A percentile compares a stretch with the other conserved stretches of the same genome.
Conservation (phyloP, 2,888 invertebrate species). For the Eueremaeus valkanovi region DNA sequence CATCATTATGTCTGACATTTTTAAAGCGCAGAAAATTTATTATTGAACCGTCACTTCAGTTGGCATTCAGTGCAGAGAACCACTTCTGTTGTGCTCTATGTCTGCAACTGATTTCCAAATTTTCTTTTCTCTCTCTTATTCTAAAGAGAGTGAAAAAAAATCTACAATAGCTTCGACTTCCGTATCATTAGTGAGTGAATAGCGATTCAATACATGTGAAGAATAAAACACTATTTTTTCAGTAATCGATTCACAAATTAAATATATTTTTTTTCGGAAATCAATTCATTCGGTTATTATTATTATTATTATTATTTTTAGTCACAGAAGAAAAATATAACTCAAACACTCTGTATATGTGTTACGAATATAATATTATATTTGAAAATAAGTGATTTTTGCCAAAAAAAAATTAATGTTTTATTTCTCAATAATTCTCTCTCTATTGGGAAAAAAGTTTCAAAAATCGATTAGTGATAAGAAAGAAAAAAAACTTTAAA, state of each 20-base stretch:
- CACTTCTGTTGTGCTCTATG: no score
- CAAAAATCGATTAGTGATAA: no score
- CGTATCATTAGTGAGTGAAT: neutral
- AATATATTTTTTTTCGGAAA: neutral
- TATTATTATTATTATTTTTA: neutral
- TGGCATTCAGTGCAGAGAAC: no score
- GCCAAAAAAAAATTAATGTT: no score
- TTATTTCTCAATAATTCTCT: no score
- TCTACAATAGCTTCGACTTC: neutral
- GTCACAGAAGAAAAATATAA: no score
- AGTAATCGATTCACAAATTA: constrained; percentile 12
- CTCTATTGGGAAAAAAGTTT: no score
- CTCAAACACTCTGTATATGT: no score
- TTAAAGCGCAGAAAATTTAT: neutral
- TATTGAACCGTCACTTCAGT: constrained; percentile 7
- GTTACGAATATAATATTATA: no score
- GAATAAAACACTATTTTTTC: constrained; percentile 10
- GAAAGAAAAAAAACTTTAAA: no score
- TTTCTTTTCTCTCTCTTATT: neutral
- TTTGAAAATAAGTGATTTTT: no score
- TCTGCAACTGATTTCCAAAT: neutral
- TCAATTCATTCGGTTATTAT: neutral
- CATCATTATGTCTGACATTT: constrained; percentile 13
- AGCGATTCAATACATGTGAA: no score
- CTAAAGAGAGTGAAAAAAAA: neutral